A percentile compares a stretch with the other conserved stretches of the same genome.
These are phyloP conservation scores for Natrix natrix DNA, from an alignment of 2,797 vertebrate genomes.

Conservation along the genomic window DNA sequence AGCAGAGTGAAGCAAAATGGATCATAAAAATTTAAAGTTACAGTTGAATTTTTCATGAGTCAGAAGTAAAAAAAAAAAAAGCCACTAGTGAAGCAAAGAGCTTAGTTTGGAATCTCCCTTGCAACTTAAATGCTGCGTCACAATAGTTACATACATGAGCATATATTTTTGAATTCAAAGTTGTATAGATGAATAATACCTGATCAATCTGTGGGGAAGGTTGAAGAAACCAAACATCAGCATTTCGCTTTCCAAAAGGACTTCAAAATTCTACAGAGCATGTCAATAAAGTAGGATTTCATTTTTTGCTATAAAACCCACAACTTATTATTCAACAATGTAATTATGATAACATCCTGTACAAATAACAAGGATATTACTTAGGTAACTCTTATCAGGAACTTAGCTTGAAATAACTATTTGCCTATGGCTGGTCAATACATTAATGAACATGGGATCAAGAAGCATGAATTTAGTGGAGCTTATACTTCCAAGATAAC, in stretches of 20 bases:
- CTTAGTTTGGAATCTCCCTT: conserved; percentile 73
- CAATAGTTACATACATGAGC: conserved; percentile 47
- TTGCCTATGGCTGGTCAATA: neutral
- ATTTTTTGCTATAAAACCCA: conserved; percentile 51
- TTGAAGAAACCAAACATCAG: neutral
- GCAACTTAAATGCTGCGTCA: conserved; percentile 60
- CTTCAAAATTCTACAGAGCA: neutral
- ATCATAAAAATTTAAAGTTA: conserved; percentile 83
- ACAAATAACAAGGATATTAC: neutral
- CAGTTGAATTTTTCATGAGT: conserved; percentile 85
- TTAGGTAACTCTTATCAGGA: neutral
- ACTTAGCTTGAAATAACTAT: neutral
- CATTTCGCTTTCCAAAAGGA: neutral
- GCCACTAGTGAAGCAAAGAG: conserved; percentile 69
- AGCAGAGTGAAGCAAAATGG: conserved; percentile 73
- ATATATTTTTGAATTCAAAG: conserved; percentile 41
- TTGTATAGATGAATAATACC: conserved; percentile 38
- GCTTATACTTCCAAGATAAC: neutral
- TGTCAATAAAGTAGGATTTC: neutral
- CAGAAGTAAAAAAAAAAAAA: conserved; percentile 68
- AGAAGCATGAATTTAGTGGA: neutral
- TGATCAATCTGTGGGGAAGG: conserved; percentile 30
- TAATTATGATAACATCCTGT: conserved; percentile 54
- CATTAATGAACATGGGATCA: neutral
- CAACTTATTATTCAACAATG: conserved; percentile 64